A percentile compares a stretch with the other conserved stretches of the same genome.
These are phyloP conservation scores for Herpetotheres cachinnans DNA, from an alignment of 2,113 vertebrate genomes.

Conservation along the genomic window DNA sequence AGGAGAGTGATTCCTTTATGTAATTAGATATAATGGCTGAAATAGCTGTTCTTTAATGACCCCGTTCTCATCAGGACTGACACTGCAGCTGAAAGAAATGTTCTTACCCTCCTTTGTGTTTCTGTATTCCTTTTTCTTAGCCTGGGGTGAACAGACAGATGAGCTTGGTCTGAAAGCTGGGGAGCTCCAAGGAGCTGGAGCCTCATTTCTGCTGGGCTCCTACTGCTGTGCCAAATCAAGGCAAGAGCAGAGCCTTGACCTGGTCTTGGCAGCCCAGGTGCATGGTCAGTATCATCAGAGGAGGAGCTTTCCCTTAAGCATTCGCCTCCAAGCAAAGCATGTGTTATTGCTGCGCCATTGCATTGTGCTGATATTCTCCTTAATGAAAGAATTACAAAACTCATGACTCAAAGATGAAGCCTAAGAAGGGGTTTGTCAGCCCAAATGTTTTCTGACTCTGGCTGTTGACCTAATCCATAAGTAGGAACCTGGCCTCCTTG, in stretches of 20 bases:
- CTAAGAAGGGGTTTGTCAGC: background rate
- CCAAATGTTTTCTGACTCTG: background rate
- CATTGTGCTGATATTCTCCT: background rate
- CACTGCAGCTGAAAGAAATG: background rate
- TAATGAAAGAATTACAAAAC: background rate
- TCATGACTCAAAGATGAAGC: background rate
- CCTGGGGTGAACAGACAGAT: background rate
- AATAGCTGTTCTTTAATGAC: constrained; percentile 35
- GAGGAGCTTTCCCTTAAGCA: background rate
- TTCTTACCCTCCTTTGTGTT: background rate
- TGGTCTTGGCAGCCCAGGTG: background rate
- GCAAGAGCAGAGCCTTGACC: background rate
- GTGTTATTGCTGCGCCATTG: background rate
- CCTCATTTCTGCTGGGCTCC: background rate
- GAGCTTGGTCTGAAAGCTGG: background rate
- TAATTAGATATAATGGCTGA: constrained; percentile 35
- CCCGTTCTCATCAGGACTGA: constrained; percentile 1
- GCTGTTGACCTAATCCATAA: background rate
- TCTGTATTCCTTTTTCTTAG: background rate
- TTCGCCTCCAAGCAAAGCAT: background rate
- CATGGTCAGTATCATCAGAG: background rate
- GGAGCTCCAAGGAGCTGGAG: background rate
- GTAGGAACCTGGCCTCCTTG: constrained; percentile 26
- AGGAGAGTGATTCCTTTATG: constrained; percentile 27
- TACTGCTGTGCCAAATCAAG: background rate